These are phyloP conservation scores for Diplogasteroides magnus DNA, from an alignment of 1,140 invertebrate species.

Conservation along the genomic window DNA sequence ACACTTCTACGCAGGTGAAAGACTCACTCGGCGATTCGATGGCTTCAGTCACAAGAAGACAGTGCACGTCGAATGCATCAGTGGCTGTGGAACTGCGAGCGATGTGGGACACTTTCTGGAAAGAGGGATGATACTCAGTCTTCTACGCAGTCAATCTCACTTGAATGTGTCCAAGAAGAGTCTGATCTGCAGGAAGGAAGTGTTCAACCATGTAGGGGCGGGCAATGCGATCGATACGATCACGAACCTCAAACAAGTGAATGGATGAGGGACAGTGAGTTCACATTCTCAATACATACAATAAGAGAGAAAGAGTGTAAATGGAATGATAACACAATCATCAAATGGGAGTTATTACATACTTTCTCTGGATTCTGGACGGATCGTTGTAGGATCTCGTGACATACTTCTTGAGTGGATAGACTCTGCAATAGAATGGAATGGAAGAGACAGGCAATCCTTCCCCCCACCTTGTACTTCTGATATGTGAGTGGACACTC, in stretches of 20 bases:
- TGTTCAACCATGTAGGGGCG: neutral
- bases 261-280: neutral
- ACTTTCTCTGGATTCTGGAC: neutral
- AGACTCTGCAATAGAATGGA: neutral
- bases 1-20: neutral
- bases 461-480: neutral
- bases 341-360: too few species aligned
- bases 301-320: neutral
- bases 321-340: too few species aligned
- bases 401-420: neutral
- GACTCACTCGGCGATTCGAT: neutral
- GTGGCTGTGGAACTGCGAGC: neutral
- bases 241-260: neutral
- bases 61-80: neutral
- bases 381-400: neutral
- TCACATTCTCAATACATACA: neutral
- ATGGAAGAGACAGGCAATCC: too few species aligned
- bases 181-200: neutral
- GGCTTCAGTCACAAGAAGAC: neutral
- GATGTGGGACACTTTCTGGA: neutral
- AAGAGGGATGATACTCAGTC: neutral
- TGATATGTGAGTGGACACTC: neutral
- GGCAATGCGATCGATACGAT: neutral
- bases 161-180: neutral
- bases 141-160: neutral